These are phyloP conservation scores for Margaritifera margaritifera DNA, from an alignment of 2,888 invertebrate genomes.

Conservation along the genomic window DNA sequence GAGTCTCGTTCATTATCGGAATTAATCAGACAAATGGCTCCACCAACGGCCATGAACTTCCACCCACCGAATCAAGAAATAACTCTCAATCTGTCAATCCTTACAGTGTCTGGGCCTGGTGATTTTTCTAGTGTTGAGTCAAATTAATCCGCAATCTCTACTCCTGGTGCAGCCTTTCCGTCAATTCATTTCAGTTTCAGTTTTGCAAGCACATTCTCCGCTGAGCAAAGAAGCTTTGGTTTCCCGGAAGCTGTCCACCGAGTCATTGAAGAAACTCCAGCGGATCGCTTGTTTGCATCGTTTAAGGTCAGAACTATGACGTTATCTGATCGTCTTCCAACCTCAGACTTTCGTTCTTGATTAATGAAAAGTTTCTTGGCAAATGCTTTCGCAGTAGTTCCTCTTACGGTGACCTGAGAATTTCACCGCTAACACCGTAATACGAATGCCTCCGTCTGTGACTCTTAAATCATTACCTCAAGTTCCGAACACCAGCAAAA, in stretches of 20 bases:
- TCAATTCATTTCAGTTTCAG: constrained; percentile 78
- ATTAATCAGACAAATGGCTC: constrained; percentile 82
- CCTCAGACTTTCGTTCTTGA: too few relatives aligned
- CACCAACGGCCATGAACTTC: too few relatives aligned
- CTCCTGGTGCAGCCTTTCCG: constrained; percentile 80
- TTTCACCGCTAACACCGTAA: too few relatives aligned
- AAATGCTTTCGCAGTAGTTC: too few relatives aligned
- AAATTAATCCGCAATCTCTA: constrained; percentile 84
- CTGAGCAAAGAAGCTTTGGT: constrained; percentile 80
- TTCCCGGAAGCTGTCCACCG: constrained; percentile 77
- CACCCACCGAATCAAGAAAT: too few relatives aligned
- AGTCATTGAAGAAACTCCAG: constrained; percentile 77
- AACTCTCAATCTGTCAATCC: constrained; percentile 83
- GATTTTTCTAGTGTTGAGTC: constrained; percentile 82
- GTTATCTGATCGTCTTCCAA: too few relatives aligned
- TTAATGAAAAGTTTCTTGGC: too few relatives aligned
- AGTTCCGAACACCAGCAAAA: too few relatives aligned
- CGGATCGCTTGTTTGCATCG: constrained; percentile 79
- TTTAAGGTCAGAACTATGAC: constrained; percentile 41
- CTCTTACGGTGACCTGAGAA: too few relatives aligned
- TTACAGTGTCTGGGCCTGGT: constrained; percentile 82
- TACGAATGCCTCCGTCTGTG: too few relatives aligned
- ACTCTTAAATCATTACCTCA: too few relatives aligned
- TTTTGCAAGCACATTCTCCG: constrained; percentile 80
- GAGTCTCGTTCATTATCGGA: constrained; percentile 84